Conservation (phyloP, 1,140 invertebrate genomes). For the Spodoptera litura region DNA sequence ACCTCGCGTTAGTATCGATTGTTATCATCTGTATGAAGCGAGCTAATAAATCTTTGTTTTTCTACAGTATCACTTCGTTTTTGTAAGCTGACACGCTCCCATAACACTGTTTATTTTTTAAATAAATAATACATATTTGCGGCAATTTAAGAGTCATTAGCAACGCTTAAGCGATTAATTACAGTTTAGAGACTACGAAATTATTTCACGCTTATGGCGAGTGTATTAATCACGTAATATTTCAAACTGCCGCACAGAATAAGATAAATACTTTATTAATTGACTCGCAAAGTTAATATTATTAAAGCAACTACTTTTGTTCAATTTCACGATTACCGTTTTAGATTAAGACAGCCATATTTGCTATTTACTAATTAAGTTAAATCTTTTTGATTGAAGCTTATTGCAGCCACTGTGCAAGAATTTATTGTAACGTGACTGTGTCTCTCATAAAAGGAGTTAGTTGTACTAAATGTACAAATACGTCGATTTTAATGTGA, state of each 20-base stretch:
- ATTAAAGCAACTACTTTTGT: neutral
- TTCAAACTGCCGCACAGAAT: slow-evolving; percentile 25
- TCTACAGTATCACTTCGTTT: slow-evolving; percentile 7
- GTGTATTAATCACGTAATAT: slow-evolving; percentile 29
- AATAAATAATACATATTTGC: slow-evolving; percentile 21
- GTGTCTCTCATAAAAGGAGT: neutral
- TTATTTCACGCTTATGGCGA: slow-evolving; percentile 17
- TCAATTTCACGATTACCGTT: neutral
- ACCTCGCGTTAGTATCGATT: slow-evolving; percentile 52
- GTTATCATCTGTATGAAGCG: slow-evolving; percentile 24
- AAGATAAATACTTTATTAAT: slow-evolving; percentile 20
- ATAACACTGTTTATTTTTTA: slow-evolving; percentile 36
- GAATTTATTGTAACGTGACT: neutral
- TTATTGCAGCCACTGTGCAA: neutral
- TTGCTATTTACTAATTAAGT: slow-evolving; percentile 1
- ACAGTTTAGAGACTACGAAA: slow-evolving; percentile 20
- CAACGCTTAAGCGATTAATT: slow-evolving; percentile 25
- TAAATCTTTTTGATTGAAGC: neutral
- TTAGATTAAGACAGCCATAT: neutral
- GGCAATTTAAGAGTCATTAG: slow-evolving; percentile 34
- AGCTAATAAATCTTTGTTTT: slow-evolving; percentile 38
- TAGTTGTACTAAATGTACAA: neutral
- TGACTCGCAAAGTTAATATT: slow-evolving; percentile 1
- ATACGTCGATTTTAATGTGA: slow-evolving; percentile 11
- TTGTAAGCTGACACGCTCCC: slow-evolving; percentile 14